Conservation (phyloP, 2,113 vertebrate genomes). For the Nothocercus nigrocapillus region DNA sequence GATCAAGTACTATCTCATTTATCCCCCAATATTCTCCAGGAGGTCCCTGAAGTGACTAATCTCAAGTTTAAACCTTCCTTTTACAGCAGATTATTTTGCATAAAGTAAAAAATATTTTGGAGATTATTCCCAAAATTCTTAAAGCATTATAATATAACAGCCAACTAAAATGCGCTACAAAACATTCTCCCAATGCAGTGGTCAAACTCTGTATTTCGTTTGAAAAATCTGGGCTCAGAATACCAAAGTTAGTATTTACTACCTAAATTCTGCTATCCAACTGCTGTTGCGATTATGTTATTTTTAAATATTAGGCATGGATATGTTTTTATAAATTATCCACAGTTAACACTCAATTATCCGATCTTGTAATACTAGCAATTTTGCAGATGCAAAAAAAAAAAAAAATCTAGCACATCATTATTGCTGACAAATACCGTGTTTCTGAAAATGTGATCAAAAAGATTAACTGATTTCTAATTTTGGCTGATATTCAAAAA, state of each 20-base stretch:
- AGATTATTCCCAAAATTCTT: neutral
- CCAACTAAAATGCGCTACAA: neutral
- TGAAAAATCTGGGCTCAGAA: neutral
- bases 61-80: neutral
- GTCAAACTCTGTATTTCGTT: neutral
- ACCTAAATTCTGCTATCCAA: neutral
- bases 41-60: neutral
- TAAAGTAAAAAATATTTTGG: neutral
- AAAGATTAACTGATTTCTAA: neutral
- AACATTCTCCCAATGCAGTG: neutral
- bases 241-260: neutral
- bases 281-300: neutral
- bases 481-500: neutral
- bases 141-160: neutral
- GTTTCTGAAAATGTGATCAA: neutral
- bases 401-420: neutral
- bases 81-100: neutral
- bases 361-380: neutral
- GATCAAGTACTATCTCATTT: neutral
- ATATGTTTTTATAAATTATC: neutral
- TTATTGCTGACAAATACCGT: neutral
- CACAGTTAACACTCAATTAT: neutral
- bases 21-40: neutral
- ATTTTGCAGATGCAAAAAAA: neutral
- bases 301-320: neutral